phyloP scores from a whole-genome alignment of 2,888 invertebrate genomes.

The Ligdia adustata region DNA sequence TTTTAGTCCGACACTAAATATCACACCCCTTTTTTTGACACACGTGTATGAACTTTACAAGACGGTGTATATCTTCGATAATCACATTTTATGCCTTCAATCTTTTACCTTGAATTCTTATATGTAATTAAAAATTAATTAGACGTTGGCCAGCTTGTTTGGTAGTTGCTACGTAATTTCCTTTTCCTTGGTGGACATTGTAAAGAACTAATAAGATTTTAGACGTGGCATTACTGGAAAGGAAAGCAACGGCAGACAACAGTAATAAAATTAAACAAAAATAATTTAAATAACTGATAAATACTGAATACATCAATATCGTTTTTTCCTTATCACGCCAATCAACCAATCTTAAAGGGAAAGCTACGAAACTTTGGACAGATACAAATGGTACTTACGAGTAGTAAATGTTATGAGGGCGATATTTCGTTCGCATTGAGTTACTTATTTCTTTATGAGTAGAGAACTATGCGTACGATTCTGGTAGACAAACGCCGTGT shows the following conservation, averaged over 20 bases:
- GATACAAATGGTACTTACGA: conserved; percentile 3
- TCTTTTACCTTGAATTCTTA: too few species aligned
- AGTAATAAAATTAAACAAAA: too few species aligned
- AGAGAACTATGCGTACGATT: conserved; percentile 15
- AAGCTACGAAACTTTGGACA: conserved; percentile 7
- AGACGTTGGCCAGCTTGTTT: neutral
- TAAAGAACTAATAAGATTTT: neutral
- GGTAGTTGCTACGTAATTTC: conserved; percentile 1
- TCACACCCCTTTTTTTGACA: too few species aligned
- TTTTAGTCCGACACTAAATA: too few species aligned
- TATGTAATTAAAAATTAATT: neutral
- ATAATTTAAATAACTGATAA: too few species aligned
- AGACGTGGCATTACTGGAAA: neutral
- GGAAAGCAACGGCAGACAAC: too few species aligned
- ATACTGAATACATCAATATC: too few species aligned
- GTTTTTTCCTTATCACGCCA: too few species aligned
- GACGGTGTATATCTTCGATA: too few species aligned
- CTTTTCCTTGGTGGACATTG: conserved; percentile 1
- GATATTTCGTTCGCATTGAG: conserved; percentile 14
- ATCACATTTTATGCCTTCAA: too few species aligned
- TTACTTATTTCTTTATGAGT: conserved; percentile 16
- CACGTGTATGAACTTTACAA: too few species aligned
- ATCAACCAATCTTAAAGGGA: too few species aligned
- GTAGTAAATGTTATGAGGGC: conserved; percentile 12
- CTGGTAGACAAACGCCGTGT: conserved; percentile 15